Conservation (phyloP, 2,888 invertebrate species). For the Coleophora flavipennella region DNA sequence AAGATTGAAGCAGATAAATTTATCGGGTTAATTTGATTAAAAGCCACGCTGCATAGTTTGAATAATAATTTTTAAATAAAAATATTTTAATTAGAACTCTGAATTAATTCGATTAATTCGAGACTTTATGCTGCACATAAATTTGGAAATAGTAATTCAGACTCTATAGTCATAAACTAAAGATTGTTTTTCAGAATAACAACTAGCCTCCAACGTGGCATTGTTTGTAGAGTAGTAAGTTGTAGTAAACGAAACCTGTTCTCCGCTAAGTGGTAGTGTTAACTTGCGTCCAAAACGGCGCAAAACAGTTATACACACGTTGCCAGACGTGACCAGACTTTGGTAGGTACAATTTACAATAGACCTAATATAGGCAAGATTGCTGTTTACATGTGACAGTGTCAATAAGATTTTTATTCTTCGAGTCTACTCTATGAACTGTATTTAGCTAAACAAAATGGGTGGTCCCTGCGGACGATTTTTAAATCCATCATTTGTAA, state of each 20-base stretch:
- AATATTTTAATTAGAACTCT: no score
- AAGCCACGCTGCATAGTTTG: neutral
- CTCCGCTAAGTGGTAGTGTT: slow-evolving; percentile 47
- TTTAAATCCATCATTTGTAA: no score
- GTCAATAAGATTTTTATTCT: neutral
- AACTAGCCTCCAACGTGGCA: neutral
- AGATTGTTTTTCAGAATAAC: no score
- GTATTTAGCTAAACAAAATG: no score
- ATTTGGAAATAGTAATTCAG: no score
- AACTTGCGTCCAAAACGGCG: slow-evolving; percentile 45
- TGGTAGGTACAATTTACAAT: slow-evolving; percentile 5
- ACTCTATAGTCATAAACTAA: no score
- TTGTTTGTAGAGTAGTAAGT: slow-evolving; percentile 23
- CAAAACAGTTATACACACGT: slow-evolving; percentile 49
- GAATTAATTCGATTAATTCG: no score
- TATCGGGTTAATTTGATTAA: slow-evolving; percentile 1
- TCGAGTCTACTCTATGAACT: no score
- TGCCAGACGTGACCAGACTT: slow-evolving; percentile 35
- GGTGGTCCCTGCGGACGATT: no score
- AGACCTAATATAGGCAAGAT: slow-evolving; percentile 5
- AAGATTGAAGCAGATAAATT: slow-evolving; percentile 5
- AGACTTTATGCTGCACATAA: no score
- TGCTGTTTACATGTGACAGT: neutral
- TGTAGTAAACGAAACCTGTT: slow-evolving; percentile 54
- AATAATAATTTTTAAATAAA: no score